Base-by-base conservation (phyloP, 2,888 invertebrate genomes). In the Andricus quercusramuli region DNA sequence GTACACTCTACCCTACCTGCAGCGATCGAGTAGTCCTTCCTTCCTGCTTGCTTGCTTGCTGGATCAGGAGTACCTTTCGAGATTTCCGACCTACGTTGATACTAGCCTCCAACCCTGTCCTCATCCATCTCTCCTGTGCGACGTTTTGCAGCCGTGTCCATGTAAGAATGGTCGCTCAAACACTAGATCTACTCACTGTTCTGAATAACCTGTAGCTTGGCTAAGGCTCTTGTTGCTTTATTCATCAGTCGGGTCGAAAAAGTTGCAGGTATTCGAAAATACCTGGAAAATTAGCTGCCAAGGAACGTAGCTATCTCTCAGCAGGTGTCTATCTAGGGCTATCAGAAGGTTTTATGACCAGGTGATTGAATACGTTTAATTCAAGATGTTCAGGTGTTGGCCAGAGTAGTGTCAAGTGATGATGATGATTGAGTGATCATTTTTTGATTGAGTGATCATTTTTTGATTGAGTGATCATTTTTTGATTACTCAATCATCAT, bases 111-210 rank as follows among this genome's bases (percentile, higher is more conserved):
- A 9, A 37, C 37, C 13, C 41, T 13, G 41, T 17, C 79, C 79
- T 77, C 82, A 84, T 82, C 78, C 79, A 80, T 85, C 67, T 82
- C 79, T 22, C 79, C 79, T 68, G 68, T 37, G n/a, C 78, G 76
- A 78, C 78, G 68, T 68, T 77, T 64, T 67, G 67, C 77, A 77
- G 79, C 78, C 82, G 80, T 83, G 83, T 82, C 65, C 82, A 83
- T 84, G 84, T 82, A 82, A 80, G 81, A 83, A 78, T 80, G 80
- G 79, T 79, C 79, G 77, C 82, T 84, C 78, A 83, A 81, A 83
- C 83, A 84, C 83, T 84, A 78, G 80, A 62, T 78, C 82, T 74
- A 68, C 83, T 84, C 82, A 83, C 84, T 83, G 83, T 82, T 78
- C 77, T 74, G 83, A 41, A 79, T 77, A 77, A 78, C 77, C 81